A percentile compares a stretch with the other conserved stretches of the same genome.
phyloP scores from a whole-genome alignment of 2,888 invertebrate genomes.

The Graphium colonna region DNA sequence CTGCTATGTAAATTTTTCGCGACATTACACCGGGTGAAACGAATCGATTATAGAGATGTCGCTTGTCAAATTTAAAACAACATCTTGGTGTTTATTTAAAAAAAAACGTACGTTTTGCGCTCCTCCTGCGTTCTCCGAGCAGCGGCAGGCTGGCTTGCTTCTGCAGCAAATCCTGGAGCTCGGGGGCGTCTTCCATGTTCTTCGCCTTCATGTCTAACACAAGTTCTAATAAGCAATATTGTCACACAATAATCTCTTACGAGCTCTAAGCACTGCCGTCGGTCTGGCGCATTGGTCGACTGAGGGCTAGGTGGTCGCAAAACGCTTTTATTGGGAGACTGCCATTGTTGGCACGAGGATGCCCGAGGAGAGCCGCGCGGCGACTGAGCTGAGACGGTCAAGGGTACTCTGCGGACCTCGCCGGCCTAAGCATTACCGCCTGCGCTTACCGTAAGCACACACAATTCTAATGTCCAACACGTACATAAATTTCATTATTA shows the following conservation, averaged over 20 bases:
- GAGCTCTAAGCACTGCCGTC: too few relatives aligned
- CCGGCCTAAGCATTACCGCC: slow-evolving; percentile 25
- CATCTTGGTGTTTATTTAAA: slow-evolving; percentile 30
- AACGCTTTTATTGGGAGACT: slow-evolving; percentile 39
- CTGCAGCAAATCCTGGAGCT: slow-evolving; percentile 67
- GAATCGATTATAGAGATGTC: slow-evolving; percentile 54
- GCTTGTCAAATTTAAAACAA: slow-evolving; percentile 5
- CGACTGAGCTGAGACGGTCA: slow-evolving; percentile 51
- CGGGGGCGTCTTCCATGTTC: slow-evolving; percentile 51
- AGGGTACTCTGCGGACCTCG: slow-evolving; percentile 32
- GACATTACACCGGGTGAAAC: slow-evolving; percentile 47
- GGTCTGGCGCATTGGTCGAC: slow-evolving; percentile 51
- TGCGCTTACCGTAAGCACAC: background rate
- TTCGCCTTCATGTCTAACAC: slow-evolving; percentile 51
- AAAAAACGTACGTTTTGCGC: slow-evolving; percentile 61
- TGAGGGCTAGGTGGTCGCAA: slow-evolving; percentile 32
- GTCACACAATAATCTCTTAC: slow-evolving; percentile 12
- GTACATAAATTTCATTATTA: background rate
- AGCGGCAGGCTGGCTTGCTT: slow-evolving; percentile 52
- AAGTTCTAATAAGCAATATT: slow-evolving; percentile 30
- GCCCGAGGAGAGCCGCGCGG: slow-evolving; percentile 56
- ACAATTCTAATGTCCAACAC: background rate
- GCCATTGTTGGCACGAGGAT: slow-evolving; percentile 56
- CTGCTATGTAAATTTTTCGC: slow-evolving; percentile 31
- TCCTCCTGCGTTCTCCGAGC: slow-evolving; percentile 45